Evolutionary conservation across 2,113 vertebrate genomes (phyloP).

Genomic region (Catharus minimus): DNA sequence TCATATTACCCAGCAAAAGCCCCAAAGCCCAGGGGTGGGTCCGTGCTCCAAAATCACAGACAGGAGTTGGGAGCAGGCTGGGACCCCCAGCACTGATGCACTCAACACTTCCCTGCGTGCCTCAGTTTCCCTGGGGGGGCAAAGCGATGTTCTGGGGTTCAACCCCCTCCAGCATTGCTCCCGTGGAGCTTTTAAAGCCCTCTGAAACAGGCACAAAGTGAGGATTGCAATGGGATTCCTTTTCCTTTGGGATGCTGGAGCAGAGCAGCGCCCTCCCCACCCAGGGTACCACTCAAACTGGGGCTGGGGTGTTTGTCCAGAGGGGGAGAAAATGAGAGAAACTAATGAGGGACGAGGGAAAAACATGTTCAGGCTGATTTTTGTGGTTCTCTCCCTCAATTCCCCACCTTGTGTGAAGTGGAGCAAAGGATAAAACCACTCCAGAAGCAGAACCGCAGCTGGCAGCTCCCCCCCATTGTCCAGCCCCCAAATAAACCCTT

Average conservation of each 20-base stretch:
- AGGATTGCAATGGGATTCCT: background rate
- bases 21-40: accelerated
- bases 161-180: background rate
- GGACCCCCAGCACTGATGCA: background rate
- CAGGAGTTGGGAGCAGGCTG: background rate
- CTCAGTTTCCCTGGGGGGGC: background rate
- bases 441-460: accelerated
- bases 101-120: background rate
- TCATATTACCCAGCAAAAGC: background rate
- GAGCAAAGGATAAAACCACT: background rate
- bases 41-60: accelerated
- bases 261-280: background rate
- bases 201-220: background rate
- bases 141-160: background rate
- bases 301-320: background rate
- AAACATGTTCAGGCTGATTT: background rate
- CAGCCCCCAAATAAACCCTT: background rate
- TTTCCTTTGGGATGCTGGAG: background rate
- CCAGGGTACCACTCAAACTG: background rate
- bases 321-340: background rate
- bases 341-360: accelerated
- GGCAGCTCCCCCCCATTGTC: too few species aligned
- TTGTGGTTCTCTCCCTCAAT: background rate
- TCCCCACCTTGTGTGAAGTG: background rate
- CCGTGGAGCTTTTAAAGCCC: background rate